These are phyloP conservation scores for Achlya flavicornis DNA, from an alignment of 2,888 invertebrate species.

Conservation along the genomic window DNA sequence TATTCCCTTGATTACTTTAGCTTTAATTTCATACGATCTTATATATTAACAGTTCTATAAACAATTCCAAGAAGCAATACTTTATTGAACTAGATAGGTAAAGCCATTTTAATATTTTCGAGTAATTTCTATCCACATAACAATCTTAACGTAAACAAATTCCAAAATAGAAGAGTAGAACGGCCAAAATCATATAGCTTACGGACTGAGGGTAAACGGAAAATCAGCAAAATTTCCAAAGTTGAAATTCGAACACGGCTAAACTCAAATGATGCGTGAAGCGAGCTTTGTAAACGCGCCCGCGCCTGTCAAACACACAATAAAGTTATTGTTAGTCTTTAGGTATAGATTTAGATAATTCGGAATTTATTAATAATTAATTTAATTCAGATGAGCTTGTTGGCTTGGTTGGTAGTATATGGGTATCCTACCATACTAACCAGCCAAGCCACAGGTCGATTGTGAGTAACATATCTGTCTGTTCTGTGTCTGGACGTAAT, in stretches of 20 bases:
- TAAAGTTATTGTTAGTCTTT: constrained; percentile 6
- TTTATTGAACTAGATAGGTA: neutral
- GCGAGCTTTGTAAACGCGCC: constrained; percentile 44
- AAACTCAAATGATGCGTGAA: constrained; percentile 51
- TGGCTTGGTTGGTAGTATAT: too few relatives aligned
- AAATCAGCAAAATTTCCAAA: constrained; percentile 29
- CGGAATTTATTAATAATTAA: neutral
- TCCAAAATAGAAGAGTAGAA: neutral
- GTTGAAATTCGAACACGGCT: constrained; percentile 31
- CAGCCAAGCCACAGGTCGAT: too few relatives aligned
- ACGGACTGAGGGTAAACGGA: constrained; percentile 17
- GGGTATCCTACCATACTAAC: too few relatives aligned
- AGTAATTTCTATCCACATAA: neutral
- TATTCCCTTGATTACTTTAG: neutral
- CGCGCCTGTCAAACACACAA: constrained; percentile 40
- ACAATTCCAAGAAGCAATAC: neutral
- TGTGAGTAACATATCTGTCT: too few relatives aligned
- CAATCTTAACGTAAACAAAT: neutral
- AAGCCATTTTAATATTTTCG: neutral
- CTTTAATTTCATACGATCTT: neutral
- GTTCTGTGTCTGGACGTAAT: too few relatives aligned
- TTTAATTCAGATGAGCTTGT: too few relatives aligned
- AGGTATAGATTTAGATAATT: neutral
- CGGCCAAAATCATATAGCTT: neutral
- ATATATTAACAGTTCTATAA: neutral